Evolutionary conservation across 2,888 invertebrate genomes (phyloP).

Genomic region (Sarcophaga carnaria): DNA sequence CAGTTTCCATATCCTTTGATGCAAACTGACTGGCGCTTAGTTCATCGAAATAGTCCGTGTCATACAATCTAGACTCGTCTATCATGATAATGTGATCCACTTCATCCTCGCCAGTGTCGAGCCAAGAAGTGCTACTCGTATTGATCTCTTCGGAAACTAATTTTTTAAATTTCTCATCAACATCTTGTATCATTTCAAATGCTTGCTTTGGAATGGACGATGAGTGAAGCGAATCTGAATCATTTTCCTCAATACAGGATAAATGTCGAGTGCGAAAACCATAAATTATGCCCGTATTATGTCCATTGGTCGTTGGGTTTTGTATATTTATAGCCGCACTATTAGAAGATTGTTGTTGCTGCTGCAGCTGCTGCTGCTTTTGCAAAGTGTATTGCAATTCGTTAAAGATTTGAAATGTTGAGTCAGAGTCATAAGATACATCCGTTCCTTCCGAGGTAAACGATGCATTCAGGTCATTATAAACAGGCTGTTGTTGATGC

Average conservation of each 20-base stretch:
- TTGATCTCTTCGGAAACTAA: conserved; percentile 64
- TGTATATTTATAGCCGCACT: conserved; percentile 45
- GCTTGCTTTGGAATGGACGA: conserved; percentile 79
- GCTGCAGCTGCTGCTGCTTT: conserved; percentile 40
- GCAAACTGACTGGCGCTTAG: conserved; percentile 73
- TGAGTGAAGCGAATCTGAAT: conserved; percentile 80
- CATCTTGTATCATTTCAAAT: conserved; percentile 79
- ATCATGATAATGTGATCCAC: conserved; percentile 79
- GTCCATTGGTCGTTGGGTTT: conserved; percentile 28
- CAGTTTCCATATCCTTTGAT: conserved; percentile 30
- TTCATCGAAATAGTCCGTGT: conserved; percentile 79
- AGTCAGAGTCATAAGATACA: conserved; percentile 71
- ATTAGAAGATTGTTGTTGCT: conserved; percentile 26
- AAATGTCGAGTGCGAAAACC: conserved; percentile 81
- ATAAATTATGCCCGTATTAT: conserved; percentile 74
- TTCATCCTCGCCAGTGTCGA: conserved; percentile 64
- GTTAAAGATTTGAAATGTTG: conserved; percentile 72
- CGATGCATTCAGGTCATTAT: conserved; percentile 72
- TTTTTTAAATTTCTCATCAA: conserved; percentile 79
- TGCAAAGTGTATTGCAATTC: conserved; percentile 69
- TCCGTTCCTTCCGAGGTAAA: conserved; percentile 72
- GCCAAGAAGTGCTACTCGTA: conserved; percentile 41
- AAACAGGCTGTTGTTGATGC: conserved; percentile 47
- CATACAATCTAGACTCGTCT: conserved; percentile 79
- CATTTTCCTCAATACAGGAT: conserved; percentile 81